Evolutionary conservation across 2,113 vertebrate species (phyloP).

Genomic region (Aptenodytes forsteri): DNA sequence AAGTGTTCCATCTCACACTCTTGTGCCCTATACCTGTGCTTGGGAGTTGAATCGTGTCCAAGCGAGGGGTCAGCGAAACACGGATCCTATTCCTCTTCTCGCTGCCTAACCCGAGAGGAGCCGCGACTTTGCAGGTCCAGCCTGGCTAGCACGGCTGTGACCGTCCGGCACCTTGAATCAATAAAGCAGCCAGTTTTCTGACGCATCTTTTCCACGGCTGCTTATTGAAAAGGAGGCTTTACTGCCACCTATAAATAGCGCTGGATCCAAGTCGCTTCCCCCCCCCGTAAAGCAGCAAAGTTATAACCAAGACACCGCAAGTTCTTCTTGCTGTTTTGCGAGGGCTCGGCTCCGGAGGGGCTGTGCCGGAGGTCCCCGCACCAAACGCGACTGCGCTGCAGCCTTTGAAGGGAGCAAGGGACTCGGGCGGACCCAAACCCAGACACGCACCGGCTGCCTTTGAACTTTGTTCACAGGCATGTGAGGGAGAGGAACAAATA

Average conservation of each 20-base stretch:
- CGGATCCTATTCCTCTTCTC: not conserved
- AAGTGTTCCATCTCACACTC: not conserved
- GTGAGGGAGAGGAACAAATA: not conserved
- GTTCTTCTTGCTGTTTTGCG: not conserved
- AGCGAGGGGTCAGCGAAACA: not conserved
- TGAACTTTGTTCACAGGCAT: conserved; percentile 22
- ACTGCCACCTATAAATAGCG: conserved; percentile 66
- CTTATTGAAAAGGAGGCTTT: conserved; percentile 43
- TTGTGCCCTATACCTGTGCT: not conserved
- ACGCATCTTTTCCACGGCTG: conserved; percentile 1
- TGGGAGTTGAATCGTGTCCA: not conserved
- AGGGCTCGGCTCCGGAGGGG: not conserved
- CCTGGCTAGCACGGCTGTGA: not conserved
- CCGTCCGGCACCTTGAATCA: not conserved
- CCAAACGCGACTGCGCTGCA: not conserved
- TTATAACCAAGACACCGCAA: not conserved
- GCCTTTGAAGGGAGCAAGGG: not conserved
- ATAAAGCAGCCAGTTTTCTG: conserved; percentile 8
- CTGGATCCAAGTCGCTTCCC: not conserved
- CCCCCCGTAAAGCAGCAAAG: not conserved
- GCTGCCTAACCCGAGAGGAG: not conserved
- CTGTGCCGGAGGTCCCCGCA: not conserved
- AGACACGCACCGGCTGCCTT: not conserved
- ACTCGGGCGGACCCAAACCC: not conserved
- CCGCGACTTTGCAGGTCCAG: not conserved